phyloP scores from a whole-genome alignment of 2,888 invertebrate species.

The Ceraclea dissimilis region DNA sequence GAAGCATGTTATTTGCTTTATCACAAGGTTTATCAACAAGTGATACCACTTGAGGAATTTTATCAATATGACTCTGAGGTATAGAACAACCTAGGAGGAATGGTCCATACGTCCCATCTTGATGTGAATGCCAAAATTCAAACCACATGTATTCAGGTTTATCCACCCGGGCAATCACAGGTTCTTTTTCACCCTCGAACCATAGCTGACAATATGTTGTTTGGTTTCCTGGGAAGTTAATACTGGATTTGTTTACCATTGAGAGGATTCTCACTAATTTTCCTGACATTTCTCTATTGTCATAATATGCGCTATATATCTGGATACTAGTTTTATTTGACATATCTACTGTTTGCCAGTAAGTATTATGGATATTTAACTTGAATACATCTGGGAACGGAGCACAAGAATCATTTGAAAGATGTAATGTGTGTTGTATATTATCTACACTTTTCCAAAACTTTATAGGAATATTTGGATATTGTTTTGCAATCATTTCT shows the following conservation, averaged over 20 bases:
- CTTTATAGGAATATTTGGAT: slow-evolving; percentile 6
- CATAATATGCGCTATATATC: slow-evolving; percentile 46
- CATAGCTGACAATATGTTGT: slow-evolving; percentile 70
- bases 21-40: slow-evolving; percentile 79
- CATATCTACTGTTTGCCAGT: slow-evolving; percentile 8
- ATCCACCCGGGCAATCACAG: slow-evolving; percentile 70
- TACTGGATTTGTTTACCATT: slow-evolving; percentile 85
- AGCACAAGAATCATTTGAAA: slow-evolving; percentile 7
- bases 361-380: slow-evolving; percentile 7
- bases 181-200: slow-evolving; percentile 77
- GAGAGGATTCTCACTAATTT: slow-evolving; percentile 69
- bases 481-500: background rate
- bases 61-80: slow-evolving; percentile 71
- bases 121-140: slow-evolving; percentile 88
- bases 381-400: slow-evolving; percentile 5
- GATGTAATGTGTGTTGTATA: background rate
- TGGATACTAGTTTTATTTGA: background rate
- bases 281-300: slow-evolving; percentile 50
- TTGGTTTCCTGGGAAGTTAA: slow-evolving; percentile 72
- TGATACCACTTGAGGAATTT: slow-evolving; percentile 69
- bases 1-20: slow-evolving; percentile 73
- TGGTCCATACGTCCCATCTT: slow-evolving; percentile 83
- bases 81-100: slow-evolving; percentile 84
- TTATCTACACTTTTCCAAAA: slow-evolving; percentile 4
- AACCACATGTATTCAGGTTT: slow-evolving; percentile 94